Percentiles rank a stretch among this genome's conserved stretches.
Conservation (phyloP, 2,113 vertebrate genomes). For the Oryzias melastigma region DNA sequence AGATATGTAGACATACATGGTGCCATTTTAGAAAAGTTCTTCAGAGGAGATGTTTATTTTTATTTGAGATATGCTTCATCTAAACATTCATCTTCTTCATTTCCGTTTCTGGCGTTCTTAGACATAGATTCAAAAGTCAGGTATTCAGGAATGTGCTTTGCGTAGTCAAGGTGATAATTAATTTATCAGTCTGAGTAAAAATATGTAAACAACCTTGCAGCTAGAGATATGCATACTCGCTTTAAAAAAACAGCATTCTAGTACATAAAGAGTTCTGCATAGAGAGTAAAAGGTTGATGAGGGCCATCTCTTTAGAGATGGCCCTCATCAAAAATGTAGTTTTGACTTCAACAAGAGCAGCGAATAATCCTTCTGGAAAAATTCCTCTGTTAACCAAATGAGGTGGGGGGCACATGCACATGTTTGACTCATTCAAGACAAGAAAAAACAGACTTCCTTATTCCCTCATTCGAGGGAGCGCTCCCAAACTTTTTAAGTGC, state of each 20-base stretch:
- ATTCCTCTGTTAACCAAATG: constrained; percentile 22
- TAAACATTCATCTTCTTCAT: constrained; percentile 12
- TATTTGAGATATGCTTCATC: constrained; percentile 22
- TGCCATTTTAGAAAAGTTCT: constrained; percentile 49
- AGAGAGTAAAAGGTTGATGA: constrained; percentile 38
- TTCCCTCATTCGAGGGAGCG: constrained; percentile 68
- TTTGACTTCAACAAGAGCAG: constrained; percentile 42
- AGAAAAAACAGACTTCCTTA: no score
- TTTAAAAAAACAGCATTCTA: constrained; percentile 46
- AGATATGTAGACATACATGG: constrained; percentile 43
- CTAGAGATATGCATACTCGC: constrained; percentile 49
- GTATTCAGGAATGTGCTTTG: constrained; percentile 56
- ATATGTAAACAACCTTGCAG: constrained; percentile 69
- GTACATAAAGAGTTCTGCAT: constrained; percentile 40
- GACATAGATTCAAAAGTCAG: constrained; percentile 25
- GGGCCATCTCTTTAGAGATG: constrained; percentile 32
- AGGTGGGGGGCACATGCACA: constrained; percentile 27
- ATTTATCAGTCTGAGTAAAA: constrained; percentile 55
- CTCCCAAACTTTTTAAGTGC: constrained; percentile 72
- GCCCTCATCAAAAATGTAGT: constrained; percentile 21
- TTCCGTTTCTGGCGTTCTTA: constrained; percentile 8
- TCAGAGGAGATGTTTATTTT: constrained; percentile 12
- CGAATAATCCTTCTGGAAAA: constrained; percentile 41
- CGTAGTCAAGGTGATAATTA: constrained; percentile 50
- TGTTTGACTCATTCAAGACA: constrained; percentile 17